A percentile compares a stretch with the other conserved stretches of the same genome.
These are phyloP conservation scores for Esox lucius DNA, from an alignment of 2,797 vertebrate genomes.

Conservation along the genomic window DNA sequence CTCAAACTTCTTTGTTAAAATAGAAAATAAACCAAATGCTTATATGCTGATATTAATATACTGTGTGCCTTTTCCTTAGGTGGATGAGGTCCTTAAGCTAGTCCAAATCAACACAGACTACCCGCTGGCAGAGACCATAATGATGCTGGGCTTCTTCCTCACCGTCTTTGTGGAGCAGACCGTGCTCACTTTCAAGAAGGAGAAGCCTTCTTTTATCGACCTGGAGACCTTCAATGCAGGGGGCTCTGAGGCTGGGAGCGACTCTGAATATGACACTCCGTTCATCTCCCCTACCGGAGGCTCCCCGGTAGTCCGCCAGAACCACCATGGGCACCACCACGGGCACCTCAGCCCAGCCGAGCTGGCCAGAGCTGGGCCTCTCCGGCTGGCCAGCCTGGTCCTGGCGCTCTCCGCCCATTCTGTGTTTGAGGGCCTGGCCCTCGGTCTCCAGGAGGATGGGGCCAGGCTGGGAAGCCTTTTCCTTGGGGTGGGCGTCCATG, in stretches of 20 bases:
- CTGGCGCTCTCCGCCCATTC: conserved; percentile 89
- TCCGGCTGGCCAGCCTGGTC: conserved; percentile 83
- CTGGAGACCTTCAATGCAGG: conserved; percentile 91
- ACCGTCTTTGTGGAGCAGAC: conserved; percentile 90
- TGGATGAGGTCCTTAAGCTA: conserved; percentile 72
- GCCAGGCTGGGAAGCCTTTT: conserved; percentile 80
- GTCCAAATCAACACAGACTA: conserved; percentile 79
- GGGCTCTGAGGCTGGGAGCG: conserved; percentile 86
- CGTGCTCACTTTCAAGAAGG: conserved; percentile 84
- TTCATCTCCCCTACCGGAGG: conserved; percentile 73
- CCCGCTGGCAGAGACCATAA: conserved; percentile 88
- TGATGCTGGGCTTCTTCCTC: conserved; percentile 90
- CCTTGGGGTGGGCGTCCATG: conserved; percentile 86
- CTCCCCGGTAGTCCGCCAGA: conserved; percentile 9
- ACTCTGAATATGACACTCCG: conserved; percentile 91
- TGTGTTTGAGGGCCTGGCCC: conserved; percentile 87
- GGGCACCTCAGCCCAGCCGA: conserved; percentile 66
- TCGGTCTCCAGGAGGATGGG: conserved; percentile 87
- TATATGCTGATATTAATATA: background rate
- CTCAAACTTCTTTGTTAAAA: background rate
- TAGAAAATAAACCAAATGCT: background rate
- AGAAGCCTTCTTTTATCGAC: conserved; percentile 90
- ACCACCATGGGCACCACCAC: conserved; percentile 46
- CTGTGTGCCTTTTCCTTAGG: conserved; percentile 65
- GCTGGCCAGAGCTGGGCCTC: conserved; percentile 72